Conservation (phyloP, 2,888 invertebrate genomes). For the Smittia sp. region DNA sequence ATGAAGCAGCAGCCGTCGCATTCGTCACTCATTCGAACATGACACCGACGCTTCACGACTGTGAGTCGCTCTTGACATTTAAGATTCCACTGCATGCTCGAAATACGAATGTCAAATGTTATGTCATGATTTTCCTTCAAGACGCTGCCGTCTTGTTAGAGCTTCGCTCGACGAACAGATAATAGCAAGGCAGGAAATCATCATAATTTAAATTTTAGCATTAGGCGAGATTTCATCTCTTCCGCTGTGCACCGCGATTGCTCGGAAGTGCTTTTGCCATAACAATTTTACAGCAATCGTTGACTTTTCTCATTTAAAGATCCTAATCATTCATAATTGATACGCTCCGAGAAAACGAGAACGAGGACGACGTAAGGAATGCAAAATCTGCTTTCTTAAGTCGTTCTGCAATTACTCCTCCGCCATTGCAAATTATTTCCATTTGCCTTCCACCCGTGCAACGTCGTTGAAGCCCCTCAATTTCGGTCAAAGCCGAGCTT, state of each 20-base stretch:
- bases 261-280: neutral
- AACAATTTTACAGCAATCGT: neutral
- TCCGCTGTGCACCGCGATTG: neutral
- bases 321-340: neutral
- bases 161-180: neutral
- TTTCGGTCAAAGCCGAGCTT: neutral
- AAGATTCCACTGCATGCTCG: neutral
- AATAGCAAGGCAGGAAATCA: neutral
- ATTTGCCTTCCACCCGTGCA: neutral
- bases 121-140: neutral
- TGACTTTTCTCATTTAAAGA: neutral
- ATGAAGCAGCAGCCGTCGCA: no score
- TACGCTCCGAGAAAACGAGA: neutral
- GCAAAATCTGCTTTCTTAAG: neutral
- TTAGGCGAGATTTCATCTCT: neutral
- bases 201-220: slow-evolving; percentile 12
- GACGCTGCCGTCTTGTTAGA: neutral
- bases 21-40: neutral
- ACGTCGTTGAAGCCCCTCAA: neutral
- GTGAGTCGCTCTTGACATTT: no score
- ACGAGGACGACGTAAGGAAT: neutral
- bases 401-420: neutral
- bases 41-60: neutral
- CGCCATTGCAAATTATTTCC: neutral
- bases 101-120: neutral